Base-by-base conservation (phyloP, 2,113 vertebrate genomes). In the Aphyosemion australe region DNA sequence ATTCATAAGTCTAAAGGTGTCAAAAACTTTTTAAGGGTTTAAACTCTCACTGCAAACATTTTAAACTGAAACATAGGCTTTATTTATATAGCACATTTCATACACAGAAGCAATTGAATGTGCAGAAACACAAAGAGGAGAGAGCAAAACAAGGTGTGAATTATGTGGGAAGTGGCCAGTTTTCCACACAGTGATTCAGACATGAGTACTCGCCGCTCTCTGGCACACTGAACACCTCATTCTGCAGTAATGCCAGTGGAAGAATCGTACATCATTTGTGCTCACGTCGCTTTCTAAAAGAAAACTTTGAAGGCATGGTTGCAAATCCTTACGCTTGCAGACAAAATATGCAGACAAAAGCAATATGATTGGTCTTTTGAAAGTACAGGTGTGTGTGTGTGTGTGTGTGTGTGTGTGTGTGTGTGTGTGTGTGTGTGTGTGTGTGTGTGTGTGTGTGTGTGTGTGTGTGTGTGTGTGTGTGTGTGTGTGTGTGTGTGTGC, bases 351-450 rank as follows among this genome's bases (percentile, higher is more conserved):
- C 72, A 80, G 78, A 81, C 54, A 57, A 61, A 43, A 52, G 53
- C 72, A 83, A 84, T 83, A 26, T 69, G 76, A 86, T 87, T 79
- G 52, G 48, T 10, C 45, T 49, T n/a, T 62, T 69, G 61, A 82
- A 73, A 86, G 62, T 66, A 60, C 57, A 47, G 3, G 1, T 42
- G 6, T 54, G 18, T 60, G 51, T 62, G 39, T 69, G 45, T 62
- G 48, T 53, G 50, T 59, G 34, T 42, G 45, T 42, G 41, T 69
- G 50, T 37, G 34, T 61, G 16, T 60, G 53, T 68, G 60, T 71
- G 77, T 82, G 63, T 80, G 39, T 83, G 85, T 75, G 56, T 66
- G 50, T 60, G 6, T 71, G 68, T 56, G 52, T 51, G 52, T 62
- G 37, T 57, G 46, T 41, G 41, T 61, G 16, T 60, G 53, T 68